These are phyloP conservation scores for Drosophila mercatorum DNA, from an alignment of 2,888 invertebrate genomes.

Conservation along the genomic window DNA sequence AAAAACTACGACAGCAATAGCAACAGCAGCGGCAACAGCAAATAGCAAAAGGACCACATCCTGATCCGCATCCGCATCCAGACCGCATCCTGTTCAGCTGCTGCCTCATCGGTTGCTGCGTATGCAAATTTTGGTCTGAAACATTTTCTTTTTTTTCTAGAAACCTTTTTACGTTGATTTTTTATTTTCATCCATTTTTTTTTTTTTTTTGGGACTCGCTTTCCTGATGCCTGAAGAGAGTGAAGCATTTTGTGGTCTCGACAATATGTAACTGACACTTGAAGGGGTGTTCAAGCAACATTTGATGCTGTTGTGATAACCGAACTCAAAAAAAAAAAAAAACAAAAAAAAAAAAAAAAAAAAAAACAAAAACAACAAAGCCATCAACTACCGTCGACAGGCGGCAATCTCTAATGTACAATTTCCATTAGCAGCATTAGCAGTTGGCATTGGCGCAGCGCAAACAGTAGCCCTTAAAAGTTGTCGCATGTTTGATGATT, in stretches of 20 bases:
- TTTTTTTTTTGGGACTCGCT: slow-evolving; percentile 35
- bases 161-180: slow-evolving; percentile 70
- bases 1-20: slow-evolving; percentile 51
- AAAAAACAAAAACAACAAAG: slow-evolving; percentile 16
- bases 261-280: slow-evolving; percentile 79
- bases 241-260: slow-evolving; percentile 76
- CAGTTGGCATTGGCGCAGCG: slow-evolving; percentile 40
- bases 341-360: not conserved
- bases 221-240: slow-evolving; percentile 62
- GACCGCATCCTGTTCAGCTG: slow-evolving; percentile 64
- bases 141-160: slow-evolving; percentile 56
- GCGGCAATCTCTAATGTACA: slow-evolving; percentile 70
- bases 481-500: slow-evolving; percentile 78
- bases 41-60: slow-evolving; percentile 55
- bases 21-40: not conserved
- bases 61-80: slow-evolving; percentile 67
- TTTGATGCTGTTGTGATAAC: slow-evolving; percentile 72
- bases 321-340: slow-evolving; percentile 29
- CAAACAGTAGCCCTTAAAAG: slow-evolving; percentile 40
- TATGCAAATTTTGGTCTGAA: slow-evolving; percentile 69
- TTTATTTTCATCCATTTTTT: slow-evolving; percentile 20
- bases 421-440: slow-evolving; percentile 74
- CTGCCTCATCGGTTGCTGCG: slow-evolving; percentile 48
- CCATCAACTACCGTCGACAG: slow-evolving; percentile 31
- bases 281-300: slow-evolving; percentile 77